Base-by-base conservation (phyloP, 2,113 vertebrate genomes). In the Sander vitreus region DNA sequence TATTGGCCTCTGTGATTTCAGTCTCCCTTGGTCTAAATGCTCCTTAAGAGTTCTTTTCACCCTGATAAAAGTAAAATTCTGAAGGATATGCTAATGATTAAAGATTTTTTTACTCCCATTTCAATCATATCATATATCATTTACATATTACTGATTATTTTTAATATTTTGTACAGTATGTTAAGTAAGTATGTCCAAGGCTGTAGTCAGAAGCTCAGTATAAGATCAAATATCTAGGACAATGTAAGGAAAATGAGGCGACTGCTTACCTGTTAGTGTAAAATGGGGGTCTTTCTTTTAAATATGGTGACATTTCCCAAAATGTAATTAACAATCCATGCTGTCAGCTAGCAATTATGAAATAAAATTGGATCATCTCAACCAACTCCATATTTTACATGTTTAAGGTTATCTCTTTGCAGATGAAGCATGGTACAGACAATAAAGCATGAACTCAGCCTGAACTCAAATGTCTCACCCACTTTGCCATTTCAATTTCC, bases 401-500 rank as follows among this genome's bases (percentile, higher is more conserved):
- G 45, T 47, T 15, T 6, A 76, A 16, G 64, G 33, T 25, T 5
- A 33, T 36, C 6, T 51, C 27, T 18, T 6, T 59, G 45, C 16
- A 81, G 11, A 50, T 5, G 39, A 33, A 48, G 18, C 12, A 6
- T 2, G 16, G 5, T 5, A 21, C n/a, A 57, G 73, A n/a, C 23
- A 36, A 2, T 21, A 15, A 54, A 67, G 50, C 13, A 19, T 64
- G 67, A 14, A 74, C 65, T 78, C 43, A 19, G 12, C 14, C 50
- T 85, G 83, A 85, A 85, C 73, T 76, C 6, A 19, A 14, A 75
- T 51, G 76, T 64, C 59, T 76, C 59, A 81, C 64, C 9, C 12
- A 25, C 51, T 53, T 43, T 13, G 13, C 43, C 62, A 2, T 76
- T 77, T 68, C 48, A 53, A 36, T 70, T 78, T 79, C 69, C 83